Conservation (phyloP, 1,140 invertebrate genomes). For the Polypedilum vanderplanki region DNA sequence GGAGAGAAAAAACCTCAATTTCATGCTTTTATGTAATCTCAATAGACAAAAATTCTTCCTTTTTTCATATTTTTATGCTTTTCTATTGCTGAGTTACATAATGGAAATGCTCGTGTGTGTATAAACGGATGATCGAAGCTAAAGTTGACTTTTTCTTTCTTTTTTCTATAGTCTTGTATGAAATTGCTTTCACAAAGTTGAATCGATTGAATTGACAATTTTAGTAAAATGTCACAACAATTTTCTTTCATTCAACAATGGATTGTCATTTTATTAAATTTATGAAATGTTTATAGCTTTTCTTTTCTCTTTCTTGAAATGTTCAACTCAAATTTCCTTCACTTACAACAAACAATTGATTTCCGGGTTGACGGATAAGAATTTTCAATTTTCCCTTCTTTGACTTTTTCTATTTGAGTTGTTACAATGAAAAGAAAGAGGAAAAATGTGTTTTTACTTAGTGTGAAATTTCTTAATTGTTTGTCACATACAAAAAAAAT, state of each 20-base stretch:
- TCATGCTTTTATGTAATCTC: conserved; percentile 29
- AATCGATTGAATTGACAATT: too few species aligned
- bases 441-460: too few species aligned
- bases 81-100: not conserved
- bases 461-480: too few species aligned
- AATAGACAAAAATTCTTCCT: not conserved
- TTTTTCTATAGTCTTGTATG: too few species aligned
- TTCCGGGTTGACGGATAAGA: not conserved
- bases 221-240: not conserved
- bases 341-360: not conserved
- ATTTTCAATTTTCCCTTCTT: not conserved
- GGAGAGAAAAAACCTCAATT: conserved; percentile 21
- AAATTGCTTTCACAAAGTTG: too few species aligned
- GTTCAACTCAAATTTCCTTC: not conserved
- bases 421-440: too few species aligned
- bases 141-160: not conserved
- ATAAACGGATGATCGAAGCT: not conserved
- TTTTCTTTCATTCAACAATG: not conserved
- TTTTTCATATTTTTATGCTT: not conserved
- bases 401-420: not conserved
- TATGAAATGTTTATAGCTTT: conserved; percentile 26
- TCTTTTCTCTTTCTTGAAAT: not conserved
- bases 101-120: conserved; percentile 22
- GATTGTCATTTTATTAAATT: conserved; percentile 23
- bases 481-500: too few species aligned